phyloP scores from a whole-genome alignment of 1,140 invertebrate species.

The Metopolophium dirhodum region DNA sequence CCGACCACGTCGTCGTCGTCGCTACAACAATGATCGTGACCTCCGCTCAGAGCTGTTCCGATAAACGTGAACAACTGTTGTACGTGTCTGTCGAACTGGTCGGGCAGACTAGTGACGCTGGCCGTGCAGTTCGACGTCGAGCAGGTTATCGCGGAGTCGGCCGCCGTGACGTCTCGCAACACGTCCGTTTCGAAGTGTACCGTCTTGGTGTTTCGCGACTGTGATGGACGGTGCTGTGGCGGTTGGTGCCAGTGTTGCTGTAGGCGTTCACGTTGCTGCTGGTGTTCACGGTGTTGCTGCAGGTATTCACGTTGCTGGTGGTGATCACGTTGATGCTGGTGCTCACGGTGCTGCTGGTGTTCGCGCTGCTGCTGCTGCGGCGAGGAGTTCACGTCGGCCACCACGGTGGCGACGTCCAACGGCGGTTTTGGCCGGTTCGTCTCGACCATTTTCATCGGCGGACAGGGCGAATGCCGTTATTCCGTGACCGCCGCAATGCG shows the following conservation, averaged over 20 bases:
- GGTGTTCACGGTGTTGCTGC: not conserved
- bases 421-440: constrained; percentile 44
- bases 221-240: constrained; percentile 13
- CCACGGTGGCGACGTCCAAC: constrained; percentile 50
- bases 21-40: constrained; percentile 58
- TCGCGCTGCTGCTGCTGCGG: not conserved
- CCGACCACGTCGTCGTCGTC: not conserved
- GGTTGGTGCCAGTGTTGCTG: not conserved
- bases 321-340: constrained; percentile 63
- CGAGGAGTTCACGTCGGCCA: constrained; percentile 34
- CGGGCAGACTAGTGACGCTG: constrained; percentile 65
- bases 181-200: constrained; percentile 62
- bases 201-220: constrained; percentile 55
- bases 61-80: constrained; percentile 79
- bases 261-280: constrained; percentile 25
- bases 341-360: constrained; percentile 64
- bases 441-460: constrained; percentile 56
- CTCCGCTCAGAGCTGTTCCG: constrained; percentile 65
- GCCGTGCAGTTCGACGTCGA: constrained; percentile 63
- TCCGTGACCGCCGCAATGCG: constrained; percentile 26
- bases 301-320: constrained; percentile 4
- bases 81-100: constrained; percentile 67
- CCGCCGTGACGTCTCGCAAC: constrained; percentile 65
- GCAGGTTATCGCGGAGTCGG: constrained; percentile 61
- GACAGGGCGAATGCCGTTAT: constrained; percentile 23